These are phyloP conservation scores for Anthopleura sola DNA, from an alignment of 64 coral and sea anemone species.

Conservation along the genomic window DNA sequence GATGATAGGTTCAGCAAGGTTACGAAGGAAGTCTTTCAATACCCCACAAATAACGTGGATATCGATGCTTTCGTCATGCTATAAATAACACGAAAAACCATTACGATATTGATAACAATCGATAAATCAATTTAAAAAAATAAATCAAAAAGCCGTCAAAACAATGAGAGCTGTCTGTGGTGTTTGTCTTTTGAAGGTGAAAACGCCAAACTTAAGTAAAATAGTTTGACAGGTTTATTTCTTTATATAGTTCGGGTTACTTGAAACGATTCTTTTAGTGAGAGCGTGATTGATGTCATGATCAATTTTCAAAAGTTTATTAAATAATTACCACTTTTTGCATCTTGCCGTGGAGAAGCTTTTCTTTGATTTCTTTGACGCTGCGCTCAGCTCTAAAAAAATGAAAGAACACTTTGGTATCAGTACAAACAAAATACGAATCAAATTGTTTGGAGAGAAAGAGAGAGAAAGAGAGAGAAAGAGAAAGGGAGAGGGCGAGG, in stretches of 20 bases:
- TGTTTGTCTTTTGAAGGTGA: neutral
- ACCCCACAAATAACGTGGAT: slow-evolving; percentile 93
- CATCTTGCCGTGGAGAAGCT: slow-evolving; percentile 76
- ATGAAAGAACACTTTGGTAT: neutral
- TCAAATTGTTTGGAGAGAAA: neutral
- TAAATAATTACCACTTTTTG: slow-evolving; percentile 75
- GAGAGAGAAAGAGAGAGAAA: neutral
- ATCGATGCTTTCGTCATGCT: slow-evolving; percentile 64
- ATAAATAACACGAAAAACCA: neutral
- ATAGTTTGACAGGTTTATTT: neutral
- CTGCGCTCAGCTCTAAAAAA: slow-evolving; percentile 63
- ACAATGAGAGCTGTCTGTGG: neutral
- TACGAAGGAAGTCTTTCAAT: slow-evolving; percentile 88
- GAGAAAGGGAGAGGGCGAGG: neutral
- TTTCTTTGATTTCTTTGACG: slow-evolving; percentile 84
- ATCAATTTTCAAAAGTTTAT: no score
- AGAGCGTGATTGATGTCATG: no score
- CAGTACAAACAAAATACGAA: neutral
- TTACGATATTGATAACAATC: neutral
- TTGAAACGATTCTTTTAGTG: no score
- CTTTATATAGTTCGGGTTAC: neutral
- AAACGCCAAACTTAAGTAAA: neutral
- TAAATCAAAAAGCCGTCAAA: neutral
- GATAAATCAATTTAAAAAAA: neutral
- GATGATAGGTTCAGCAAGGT: slow-evolving; percentile 84